phyloP scores from a whole-genome alignment of 2,797 vertebrate species.

The Avahi laniger region DNA sequence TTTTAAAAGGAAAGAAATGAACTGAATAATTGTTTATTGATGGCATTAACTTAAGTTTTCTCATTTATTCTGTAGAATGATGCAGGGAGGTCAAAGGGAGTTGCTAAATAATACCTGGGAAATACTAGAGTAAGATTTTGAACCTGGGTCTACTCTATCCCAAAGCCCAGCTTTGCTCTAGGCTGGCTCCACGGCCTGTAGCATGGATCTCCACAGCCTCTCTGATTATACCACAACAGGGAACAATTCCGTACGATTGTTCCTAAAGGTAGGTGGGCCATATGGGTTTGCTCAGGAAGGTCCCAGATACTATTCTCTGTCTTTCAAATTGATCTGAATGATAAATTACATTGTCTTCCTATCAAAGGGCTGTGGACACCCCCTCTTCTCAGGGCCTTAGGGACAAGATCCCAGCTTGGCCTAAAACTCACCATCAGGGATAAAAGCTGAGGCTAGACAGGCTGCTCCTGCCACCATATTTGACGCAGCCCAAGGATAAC shows the following conservation, averaged over 20 bases:
- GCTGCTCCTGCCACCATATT: slow-evolving; percentile 74
- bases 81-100: background rate
- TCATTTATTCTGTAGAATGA: background rate
- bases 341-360: background rate
- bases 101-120: background rate
- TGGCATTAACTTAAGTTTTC: background rate
- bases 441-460: slow-evolving; percentile 76
- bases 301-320: background rate
- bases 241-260: rapidly evolving
- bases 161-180: background rate
- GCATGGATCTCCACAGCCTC: rapidly evolving
- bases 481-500: slow-evolving; percentile 75
- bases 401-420: slow-evolving; percentile 49
- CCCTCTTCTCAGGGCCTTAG: background rate
- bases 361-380: background rate
- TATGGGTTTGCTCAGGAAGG: background rate
- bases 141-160: background rate
- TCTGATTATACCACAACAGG: background rate
- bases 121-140: background rate
- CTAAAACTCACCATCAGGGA: slow-evolving; percentile 77
- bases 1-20: background rate
- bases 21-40: background rate
- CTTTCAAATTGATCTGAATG: background rate
- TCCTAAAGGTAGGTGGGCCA: background rate
- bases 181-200: rapidly evolving